Base-by-base conservation (phyloP, 2,113 vertebrate genomes). In the Emydura subglobosa region DNA sequence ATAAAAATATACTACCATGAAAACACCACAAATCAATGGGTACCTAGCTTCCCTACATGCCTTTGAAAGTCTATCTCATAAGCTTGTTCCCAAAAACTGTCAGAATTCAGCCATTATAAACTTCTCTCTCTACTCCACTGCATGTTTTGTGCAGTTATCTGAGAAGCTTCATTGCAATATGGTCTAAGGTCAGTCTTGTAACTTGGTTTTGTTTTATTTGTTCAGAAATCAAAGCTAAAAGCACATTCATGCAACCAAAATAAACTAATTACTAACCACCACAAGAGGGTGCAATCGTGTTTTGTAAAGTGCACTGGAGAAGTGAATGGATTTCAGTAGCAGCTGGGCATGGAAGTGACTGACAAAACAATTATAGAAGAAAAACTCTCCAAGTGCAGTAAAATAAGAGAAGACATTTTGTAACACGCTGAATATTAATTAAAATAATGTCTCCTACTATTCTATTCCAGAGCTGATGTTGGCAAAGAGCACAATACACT, bases 201-300 rank as follows among this genome's bases (percentile, higher is more conserved):
- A 5, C 93, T 96, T 97, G 86, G 89, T 95, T 96, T 92, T 81
- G 49, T 94, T 86, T 88, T n/a, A 83, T 47, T 91, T 51, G 54
- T 59, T 79, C 85, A 80, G 82, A 84, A 96, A 94, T 68, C 29
- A 85, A 78, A 93, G 51, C 34, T 83, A 88, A 79, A 42, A 22
- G 22, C 6, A 51, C 27, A 89, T 44, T 74, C 50, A 59, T 42
- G 54, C 95, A 96, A 92, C 4, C n/a, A 85, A 95, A 96, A 91
- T 7, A 82, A 92, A 61, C 42, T 79, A 54, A 16, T 84, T 53
- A 31, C 1, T 27, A 91, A 17, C 22, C 83, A 95, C 97, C 97
- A 94, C 91, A 59, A 96, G 97, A 94, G 95, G 95, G 96, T 92
- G 97, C 94, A 91, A 89, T 92, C 92, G 94, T n/a, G 85, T 92